Evolutionary conservation across 2,888 invertebrate species (phyloP), one percentile per base, ranked within the genome.

Genomic region (Lymantria monacha): DNA sequence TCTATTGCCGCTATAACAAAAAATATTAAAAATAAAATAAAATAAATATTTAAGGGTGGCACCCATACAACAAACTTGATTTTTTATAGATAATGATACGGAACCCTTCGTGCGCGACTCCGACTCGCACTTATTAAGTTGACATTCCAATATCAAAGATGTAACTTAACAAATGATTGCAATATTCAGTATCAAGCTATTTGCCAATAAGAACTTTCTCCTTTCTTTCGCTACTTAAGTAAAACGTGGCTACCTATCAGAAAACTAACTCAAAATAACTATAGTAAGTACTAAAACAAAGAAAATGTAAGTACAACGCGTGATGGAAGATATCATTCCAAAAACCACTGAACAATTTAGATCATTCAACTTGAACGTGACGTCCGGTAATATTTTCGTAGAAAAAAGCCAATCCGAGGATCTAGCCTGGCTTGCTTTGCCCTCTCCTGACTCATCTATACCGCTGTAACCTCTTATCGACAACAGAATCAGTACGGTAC

Each of bases 281-380:
- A 42, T 31, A 38, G 12, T 38, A 31, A 30, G 40, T 38, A 46
- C 42, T 30, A 50, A 30, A 42, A 46, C 49, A 43, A 42, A 48
- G 48, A 45, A 12, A 41, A 42, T 48, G 60, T 44, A 59, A 48
- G 38, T 12, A 12, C 53, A 55, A 62, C 53, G 60, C 61, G 68
- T 66, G 53, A 59, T 60, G 59, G 57, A 60, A 58, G 70, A 61
- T 64, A 65, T 55, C 54, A 37, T 57, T 68, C 63, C 65, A 61
- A 69, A 76, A 80, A 76, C 75, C 69, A 63, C 76, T 73, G 74
- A 67, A 70, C 74, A 74, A 79, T 74, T 79, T 76, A 79, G 86
- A 85, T 79, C 85, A 61, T 87, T 86, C 83, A 85, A 83, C 83
- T 81, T 72, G 72, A 68, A 85, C 88, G 89, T 89, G 89, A 87